Evolutionary conservation across 2,113 vertebrate genomes (phyloP).

Genomic region (Phylloscopus trochilus): DNA sequence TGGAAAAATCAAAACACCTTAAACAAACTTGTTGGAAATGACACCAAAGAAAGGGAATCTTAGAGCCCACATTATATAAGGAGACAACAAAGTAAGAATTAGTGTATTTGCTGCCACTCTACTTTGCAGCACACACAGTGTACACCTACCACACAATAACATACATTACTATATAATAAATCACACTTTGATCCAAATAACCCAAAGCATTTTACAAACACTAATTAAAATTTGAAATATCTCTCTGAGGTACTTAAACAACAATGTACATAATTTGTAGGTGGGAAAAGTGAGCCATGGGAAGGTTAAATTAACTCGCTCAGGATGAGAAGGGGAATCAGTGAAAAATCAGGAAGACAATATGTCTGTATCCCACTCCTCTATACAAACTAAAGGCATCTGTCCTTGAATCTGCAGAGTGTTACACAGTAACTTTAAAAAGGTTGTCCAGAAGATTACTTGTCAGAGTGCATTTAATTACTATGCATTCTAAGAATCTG

Average conservation of each 20-base stretch:
- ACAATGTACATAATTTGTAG: slow-evolving; percentile 32
- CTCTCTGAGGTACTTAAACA: slow-evolving; percentile 51
- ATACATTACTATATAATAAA: slow-evolving; percentile 31
- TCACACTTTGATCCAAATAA: slow-evolving; percentile 48
- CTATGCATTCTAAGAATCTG: not conserved
- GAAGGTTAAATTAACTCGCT: slow-evolving; percentile 20
- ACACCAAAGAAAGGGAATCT: not conserved
- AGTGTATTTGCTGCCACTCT: not conserved
- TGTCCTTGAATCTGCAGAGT: not conserved
- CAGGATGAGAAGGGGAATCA: not conserved
- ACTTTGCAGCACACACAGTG: not conserved
- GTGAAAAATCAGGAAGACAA: not conserved
- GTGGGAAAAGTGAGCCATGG: slow-evolving; percentile 12
- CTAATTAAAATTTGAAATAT: slow-evolving; percentile 53
- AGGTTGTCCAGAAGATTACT: not conserved
- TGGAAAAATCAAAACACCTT: slow-evolving; percentile 2
- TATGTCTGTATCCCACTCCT: not conserved
- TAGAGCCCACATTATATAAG: not conserved
- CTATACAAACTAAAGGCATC: not conserved
- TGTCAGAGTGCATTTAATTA: not conserved
- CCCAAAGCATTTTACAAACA: slow-evolving; percentile 47
- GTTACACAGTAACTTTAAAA: not conserved
- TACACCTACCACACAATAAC: not conserved
- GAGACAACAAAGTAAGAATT: not conserved
- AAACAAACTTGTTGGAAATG: not conserved